phyloP scores from a whole-genome alignment of 2,797 vertebrate species.

The Vultur gryphus region DNA sequence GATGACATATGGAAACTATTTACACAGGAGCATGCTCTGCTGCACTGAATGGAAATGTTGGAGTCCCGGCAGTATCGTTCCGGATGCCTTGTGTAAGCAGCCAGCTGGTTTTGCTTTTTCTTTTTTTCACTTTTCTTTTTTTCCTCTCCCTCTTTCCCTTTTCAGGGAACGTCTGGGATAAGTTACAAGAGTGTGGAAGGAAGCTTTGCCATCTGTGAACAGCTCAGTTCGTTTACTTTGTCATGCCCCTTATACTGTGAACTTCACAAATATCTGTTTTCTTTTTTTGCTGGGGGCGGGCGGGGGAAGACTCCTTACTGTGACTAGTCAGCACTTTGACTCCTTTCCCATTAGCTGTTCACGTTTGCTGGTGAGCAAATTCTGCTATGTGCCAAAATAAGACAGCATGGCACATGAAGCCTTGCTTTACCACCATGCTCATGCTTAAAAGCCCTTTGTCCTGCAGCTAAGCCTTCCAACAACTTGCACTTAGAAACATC shows the following conservation, averaged over 20 bases:
- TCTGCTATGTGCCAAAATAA: not conserved
- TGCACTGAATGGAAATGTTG: constrained; percentile 63
- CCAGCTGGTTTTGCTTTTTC: constrained; percentile 72
- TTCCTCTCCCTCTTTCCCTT: not conserved
- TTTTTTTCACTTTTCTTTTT: not conserved
- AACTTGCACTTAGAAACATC: not conserved
- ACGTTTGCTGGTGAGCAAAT: not conserved
- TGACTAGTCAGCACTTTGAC: not conserved
- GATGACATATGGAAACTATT: constrained; percentile 75
- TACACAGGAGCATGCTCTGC: constrained; percentile 66
- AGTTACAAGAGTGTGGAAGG: constrained; percentile 51
- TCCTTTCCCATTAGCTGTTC: not conserved
- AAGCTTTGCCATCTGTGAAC: constrained; percentile 61
- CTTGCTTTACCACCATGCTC: not conserved
- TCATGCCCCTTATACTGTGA: not conserved
- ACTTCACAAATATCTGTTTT: not conserved
- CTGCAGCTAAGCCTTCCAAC: not conserved
- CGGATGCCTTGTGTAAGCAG: constrained; percentile 67
- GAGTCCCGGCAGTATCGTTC: constrained; percentile 71
- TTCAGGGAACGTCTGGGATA: constrained; percentile 50
- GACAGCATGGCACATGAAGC: not conserved
- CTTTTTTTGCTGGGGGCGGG: not conserved
- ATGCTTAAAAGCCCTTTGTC: not conserved
- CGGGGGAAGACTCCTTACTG: not conserved
- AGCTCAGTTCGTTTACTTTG: constrained; percentile 22